phyloP scores from a whole-genome alignment of 2,113 vertebrate species.

The Psilopsiagon aurifrons region DNA sequence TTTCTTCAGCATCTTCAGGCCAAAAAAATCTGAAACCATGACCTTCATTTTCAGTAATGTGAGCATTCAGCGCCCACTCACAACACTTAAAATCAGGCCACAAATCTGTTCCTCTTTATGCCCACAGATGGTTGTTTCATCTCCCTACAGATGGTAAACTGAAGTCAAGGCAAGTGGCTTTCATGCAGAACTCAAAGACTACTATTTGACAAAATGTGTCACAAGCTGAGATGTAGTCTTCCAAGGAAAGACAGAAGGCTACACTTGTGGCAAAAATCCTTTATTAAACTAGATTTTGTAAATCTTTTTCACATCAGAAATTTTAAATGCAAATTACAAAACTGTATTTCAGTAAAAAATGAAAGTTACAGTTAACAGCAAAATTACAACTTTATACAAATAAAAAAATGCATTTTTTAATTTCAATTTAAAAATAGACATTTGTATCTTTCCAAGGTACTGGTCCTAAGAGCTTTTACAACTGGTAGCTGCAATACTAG shows the following conservation, averaged over 20 bases:
- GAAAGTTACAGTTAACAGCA: constrained; percentile 70
- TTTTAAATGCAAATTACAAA: constrained; percentile 76
- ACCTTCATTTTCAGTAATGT: constrained; percentile 6
- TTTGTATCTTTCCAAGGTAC: constrained; percentile 20
- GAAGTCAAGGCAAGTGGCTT: constrained; percentile 41
- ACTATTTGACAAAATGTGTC: background rate
- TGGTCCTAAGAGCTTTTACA: constrained; percentile 46
- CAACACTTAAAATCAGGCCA: constrained; percentile 31
- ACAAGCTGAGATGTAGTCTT: background rate
- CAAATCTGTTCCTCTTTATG: constrained; percentile 35
- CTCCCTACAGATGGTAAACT: constrained; percentile 31
- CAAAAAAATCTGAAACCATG: background rate
- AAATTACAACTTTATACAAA: constrained; percentile 77
- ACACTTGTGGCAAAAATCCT: constrained; percentile 63
- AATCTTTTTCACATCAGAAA: constrained; percentile 74
- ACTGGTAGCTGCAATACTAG: constrained; percentile 41
- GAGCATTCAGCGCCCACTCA: constrained; percentile 10
- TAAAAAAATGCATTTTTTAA: constrained; percentile 46
- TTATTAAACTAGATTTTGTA: constrained; percentile 78
- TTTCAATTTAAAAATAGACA: constrained; percentile 58
- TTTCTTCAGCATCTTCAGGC: background rate
- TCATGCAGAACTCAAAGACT: background rate
- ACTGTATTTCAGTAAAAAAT: constrained; percentile 75
- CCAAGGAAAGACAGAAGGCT: constrained; percentile 60
- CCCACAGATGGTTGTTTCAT: constrained; percentile 40